phyloP scores from a whole-genome alignment of 2,888 invertebrate genomes.

The Cephalotes varians region DNA sequence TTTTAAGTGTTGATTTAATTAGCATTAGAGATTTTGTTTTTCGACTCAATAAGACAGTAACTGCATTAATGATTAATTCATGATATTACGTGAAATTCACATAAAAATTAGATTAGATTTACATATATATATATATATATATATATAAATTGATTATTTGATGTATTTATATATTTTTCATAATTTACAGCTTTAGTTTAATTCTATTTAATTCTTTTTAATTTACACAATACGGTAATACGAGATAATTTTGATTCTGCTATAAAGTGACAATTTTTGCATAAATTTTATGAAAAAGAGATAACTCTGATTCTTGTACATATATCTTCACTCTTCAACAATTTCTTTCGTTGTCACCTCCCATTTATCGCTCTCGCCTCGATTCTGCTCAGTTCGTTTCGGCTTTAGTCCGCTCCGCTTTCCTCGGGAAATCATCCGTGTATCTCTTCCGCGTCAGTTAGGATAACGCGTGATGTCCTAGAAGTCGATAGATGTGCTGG shows the following conservation, averaged over 20 bases:
- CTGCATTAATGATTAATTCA: neutral
- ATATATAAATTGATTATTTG: too few relatives aligned
- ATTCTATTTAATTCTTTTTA: neutral
- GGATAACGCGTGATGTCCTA: conserved; percentile 52
- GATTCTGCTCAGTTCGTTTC: conserved; percentile 41
- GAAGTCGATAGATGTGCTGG: conserved; percentile 64
- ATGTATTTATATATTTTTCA: neutral
- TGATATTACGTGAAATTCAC: neutral
- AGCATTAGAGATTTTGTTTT: neutral
- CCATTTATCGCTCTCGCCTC: conserved; percentile 33
- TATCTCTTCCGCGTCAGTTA: conserved; percentile 56
- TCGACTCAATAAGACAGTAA: neutral
- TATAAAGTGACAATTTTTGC: neutral
- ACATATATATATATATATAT: too few relatives aligned
- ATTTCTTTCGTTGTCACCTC: conserved; percentile 26
- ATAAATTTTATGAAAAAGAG: neutral
- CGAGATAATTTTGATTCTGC: neutral
- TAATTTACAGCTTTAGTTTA: neutral
- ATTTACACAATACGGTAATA: neutral
- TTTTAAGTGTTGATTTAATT: conserved; percentile 13
- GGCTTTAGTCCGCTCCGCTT: conserved; percentile 31
- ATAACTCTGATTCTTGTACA: conserved; percentile 6
- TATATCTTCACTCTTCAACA: conserved; percentile 35
- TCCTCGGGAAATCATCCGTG: conserved; percentile 35
- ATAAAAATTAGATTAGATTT: neutral